These are phyloP conservation scores for Calcarius lapponicus DNA, from an alignment of 2,797 vertebrate genomes.

Conservation along the genomic window DNA sequence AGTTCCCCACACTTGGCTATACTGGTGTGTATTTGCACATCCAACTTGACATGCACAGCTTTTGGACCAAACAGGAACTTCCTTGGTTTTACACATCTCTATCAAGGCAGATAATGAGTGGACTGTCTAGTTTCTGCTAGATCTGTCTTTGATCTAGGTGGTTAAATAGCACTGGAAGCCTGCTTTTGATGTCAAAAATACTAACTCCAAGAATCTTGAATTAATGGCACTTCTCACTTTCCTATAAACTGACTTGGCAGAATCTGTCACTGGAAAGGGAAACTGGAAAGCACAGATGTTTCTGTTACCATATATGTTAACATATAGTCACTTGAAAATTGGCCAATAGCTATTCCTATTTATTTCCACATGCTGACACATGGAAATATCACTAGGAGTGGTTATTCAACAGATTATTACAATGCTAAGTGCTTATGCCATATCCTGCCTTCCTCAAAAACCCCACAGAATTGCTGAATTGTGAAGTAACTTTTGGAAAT, in stretches of 20 bases:
- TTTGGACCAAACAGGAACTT: not conserved
- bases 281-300: not conserved
- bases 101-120: not conserved
- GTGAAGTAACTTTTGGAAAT: not conserved
- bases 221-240: not conserved
- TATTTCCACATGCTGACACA: not conserved
- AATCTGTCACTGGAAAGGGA: not conserved
- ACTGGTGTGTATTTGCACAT: not conserved
- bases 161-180: not conserved
- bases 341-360: not conserved
- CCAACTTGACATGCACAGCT: rapidly evolving
- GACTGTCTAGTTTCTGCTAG: not conserved
- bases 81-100: not conserved
- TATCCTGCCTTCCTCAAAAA: not conserved
- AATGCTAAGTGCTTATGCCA: not conserved
- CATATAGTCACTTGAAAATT: not conserved
- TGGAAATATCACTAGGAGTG: not conserved
- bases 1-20: not conserved
- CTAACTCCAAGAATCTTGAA: not conserved
- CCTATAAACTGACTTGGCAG: not conserved
- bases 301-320: not conserved
- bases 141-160: not conserved
- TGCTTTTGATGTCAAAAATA: not conserved
- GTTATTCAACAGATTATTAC: not conserved
- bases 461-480: not conserved